Conservation (phyloP, 2,113 vertebrate species). For the Donacobius atricapilla region DNA sequence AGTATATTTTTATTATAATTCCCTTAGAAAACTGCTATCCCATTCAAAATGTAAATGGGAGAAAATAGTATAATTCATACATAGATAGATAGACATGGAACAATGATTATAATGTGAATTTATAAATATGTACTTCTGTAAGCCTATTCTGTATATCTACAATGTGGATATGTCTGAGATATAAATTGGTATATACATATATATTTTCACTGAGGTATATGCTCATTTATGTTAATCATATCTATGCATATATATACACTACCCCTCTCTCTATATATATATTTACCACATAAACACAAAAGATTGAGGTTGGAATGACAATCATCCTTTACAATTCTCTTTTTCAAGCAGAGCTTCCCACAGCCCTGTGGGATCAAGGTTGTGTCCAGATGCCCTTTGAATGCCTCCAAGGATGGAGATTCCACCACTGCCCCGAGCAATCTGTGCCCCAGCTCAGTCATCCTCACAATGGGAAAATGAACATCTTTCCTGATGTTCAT, state of each 20-base stretch:
- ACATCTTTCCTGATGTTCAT: neutral
- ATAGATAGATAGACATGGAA: neutral
- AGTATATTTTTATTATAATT: neutral
- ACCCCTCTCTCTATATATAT: no score
- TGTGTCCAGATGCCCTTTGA: neutral
- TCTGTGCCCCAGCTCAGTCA: neutral
- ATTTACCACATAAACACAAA: neutral
- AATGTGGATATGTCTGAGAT: neutral
- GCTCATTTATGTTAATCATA: neutral
- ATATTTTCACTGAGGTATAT: neutral
- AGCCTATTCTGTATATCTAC: neutral
- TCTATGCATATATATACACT: neutral
- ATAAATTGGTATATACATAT: neutral
- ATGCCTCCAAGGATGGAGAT: neutral
- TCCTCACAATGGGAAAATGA: no score
- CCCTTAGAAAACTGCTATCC: neutral
- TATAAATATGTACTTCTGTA: neutral
- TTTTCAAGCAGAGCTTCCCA: neutral
- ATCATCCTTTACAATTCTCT: neutral
- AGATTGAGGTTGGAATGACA: neutral
- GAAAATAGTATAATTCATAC: neutral
- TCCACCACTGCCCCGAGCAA: neutral
- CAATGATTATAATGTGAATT: neutral
- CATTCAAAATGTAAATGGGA: neutral
- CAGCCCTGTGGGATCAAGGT: neutral